Conservation (phyloP, 2,113 vertebrate genomes). For the Callospermophilus lateralis region DNA sequence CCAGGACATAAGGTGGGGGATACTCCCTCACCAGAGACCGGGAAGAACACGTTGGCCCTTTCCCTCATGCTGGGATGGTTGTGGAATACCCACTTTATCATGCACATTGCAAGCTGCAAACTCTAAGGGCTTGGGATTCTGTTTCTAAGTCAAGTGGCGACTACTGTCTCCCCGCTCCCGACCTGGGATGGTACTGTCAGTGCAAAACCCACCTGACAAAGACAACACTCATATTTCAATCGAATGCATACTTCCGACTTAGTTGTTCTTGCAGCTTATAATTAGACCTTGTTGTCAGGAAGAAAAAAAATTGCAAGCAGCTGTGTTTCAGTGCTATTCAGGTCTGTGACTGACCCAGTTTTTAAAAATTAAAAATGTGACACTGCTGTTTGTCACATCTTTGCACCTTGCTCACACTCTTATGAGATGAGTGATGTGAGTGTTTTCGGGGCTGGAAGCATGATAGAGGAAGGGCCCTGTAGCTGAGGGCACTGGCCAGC, state of each 20-base stretch:
- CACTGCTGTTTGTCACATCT: constrained; percentile 43
- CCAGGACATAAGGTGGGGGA: background rate
- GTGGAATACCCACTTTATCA: background rate
- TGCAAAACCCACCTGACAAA: constrained; percentile 23
- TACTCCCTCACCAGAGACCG: background rate
- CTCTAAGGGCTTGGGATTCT: background rate
- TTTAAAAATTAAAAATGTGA: constrained; percentile 72
- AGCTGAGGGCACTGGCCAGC: background rate
- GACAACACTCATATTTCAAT: background rate
- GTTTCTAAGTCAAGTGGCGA: constrained; percentile 30
- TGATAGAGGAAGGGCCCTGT: background rate
- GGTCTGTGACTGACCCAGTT: constrained; percentile 79
- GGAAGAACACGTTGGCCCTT: background rate
- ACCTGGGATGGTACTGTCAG: background rate
- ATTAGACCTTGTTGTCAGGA: constrained; percentile 70
- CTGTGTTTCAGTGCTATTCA: constrained; percentile 66
- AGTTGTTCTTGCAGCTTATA: constrained; percentile 70
- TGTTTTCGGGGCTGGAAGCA: constrained; percentile 42
- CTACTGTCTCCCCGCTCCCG: background rate
- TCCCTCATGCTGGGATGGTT: background rate
- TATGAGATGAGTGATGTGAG: background rate
- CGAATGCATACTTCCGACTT: constrained; percentile 60
- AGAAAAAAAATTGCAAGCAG: constrained; percentile 50
- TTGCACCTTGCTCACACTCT: constrained; percentile 37
- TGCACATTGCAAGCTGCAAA: background rate